Conservation (phyloP, 2,888 invertebrate species). For the Andrena flavipes region DNA sequence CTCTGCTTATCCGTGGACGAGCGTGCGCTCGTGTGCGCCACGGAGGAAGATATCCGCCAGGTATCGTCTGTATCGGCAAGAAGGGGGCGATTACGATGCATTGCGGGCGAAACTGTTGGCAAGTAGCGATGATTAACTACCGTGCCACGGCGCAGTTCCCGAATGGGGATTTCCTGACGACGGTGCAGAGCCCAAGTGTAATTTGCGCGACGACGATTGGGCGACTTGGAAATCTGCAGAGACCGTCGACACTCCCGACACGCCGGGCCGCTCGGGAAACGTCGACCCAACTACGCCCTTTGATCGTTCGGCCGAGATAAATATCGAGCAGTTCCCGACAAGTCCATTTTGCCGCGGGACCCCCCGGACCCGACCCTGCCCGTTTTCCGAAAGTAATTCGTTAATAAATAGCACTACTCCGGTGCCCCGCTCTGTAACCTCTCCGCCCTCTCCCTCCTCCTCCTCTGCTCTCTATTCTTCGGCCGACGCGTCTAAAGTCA, state of each 20-base stretch:
- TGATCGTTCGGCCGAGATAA: constrained; percentile 65
- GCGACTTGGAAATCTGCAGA: constrained; percentile 20
- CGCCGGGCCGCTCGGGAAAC: constrained; percentile 33
- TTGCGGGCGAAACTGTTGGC: constrained; percentile 62
- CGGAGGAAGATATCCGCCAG: neutral
- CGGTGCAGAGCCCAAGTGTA: constrained; percentile 47
- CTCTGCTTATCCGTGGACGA: too few species aligned
- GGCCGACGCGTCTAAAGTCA: constrained; percentile 24
- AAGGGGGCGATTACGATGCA: constrained; percentile 30
- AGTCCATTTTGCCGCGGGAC: constrained; percentile 28
- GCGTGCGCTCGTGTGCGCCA: constrained; percentile 20
- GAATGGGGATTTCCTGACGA: constrained; percentile 57
- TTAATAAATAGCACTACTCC: constrained; percentile 1
- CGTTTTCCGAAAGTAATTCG: constrained; percentile 26
- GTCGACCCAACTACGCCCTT: constrained; percentile 53
- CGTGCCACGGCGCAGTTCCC: constrained; percentile 46
- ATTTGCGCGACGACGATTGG: constrained; percentile 57
- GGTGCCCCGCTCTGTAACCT: neutral
- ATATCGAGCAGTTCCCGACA: constrained; percentile 56
- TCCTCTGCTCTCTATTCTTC: neutral
- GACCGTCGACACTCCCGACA: constrained; percentile 16
- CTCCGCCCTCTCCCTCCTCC: neutral
- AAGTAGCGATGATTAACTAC: constrained; percentile 68
- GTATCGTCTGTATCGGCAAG: constrained; percentile 22
- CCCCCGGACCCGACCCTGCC: constrained; percentile 27